phyloP scores from a whole-genome alignment of 2,888 invertebrate genomes.

The Epirrhoe tristata region DNA sequence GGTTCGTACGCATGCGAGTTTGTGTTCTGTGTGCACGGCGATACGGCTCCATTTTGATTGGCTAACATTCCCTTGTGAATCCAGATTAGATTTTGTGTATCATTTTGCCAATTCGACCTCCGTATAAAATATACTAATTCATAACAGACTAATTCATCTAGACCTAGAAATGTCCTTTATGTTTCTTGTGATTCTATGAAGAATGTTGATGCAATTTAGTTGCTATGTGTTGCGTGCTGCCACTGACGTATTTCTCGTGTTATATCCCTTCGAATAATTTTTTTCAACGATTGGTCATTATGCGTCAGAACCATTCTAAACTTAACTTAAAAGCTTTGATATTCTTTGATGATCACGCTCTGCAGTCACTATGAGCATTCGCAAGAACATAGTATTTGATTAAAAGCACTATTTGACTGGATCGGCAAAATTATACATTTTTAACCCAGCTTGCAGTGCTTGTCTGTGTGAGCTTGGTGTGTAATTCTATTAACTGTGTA shows the following conservation, averaged over 20 bases:
- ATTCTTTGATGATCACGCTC: too few relatives aligned
- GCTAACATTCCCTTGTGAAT: constrained; percentile 1
- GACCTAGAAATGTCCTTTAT: background rate
- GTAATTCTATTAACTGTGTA: background rate
- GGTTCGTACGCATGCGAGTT: constrained; percentile 74
- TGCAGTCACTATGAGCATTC: too few relatives aligned
- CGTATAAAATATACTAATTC: background rate
- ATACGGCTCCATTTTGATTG: constrained; percentile 18
- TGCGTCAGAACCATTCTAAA: too few relatives aligned
- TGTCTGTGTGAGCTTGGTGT: constrained; percentile 9
- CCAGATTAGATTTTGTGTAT: background rate
- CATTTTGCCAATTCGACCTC: background rate
- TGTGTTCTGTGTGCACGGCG: constrained; percentile 40
- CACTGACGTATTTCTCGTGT: too few relatives aligned
- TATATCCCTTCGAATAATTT: too few relatives aligned
- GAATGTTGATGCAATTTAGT: too few relatives aligned
- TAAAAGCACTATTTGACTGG: too few relatives aligned
- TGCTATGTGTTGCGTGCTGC: too few relatives aligned
- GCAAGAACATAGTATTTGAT: too few relatives aligned
- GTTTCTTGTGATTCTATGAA: too few relatives aligned
- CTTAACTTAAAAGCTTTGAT: too few relatives aligned
- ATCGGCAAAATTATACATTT: background rate
- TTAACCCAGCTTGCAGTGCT: background rate
- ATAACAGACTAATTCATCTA: background rate
- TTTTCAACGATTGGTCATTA: too few relatives aligned